Base-by-base conservation (phyloP, 2,113 vertebrate species). In the Cisticola juncidis region DNA sequence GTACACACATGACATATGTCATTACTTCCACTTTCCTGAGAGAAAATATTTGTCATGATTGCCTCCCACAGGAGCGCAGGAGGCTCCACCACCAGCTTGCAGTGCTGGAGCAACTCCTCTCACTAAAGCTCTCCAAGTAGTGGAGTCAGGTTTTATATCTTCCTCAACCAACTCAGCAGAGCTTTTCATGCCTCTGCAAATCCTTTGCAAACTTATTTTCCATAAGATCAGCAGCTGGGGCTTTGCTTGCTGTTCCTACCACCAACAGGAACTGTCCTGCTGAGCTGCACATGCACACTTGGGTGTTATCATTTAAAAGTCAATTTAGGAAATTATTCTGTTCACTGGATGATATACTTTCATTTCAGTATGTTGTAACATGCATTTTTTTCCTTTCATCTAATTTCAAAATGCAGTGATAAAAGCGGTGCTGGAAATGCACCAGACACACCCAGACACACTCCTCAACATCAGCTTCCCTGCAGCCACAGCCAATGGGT, bases 1-100 rank as follows among this genome's bases (percentile, higher is more conserved):
- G 85, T 92, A 92, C 90, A 96, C 90, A 92, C 80, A 71, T 40
- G 18, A 93, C 92, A 94, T 93, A 88, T 95, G 90, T 76, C 90
- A 88, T 81, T 90, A 90, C 93, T 97, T 96, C 94, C 88, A 90
- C 86, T 94, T 88, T 68, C 82, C 86, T 90, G 58, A 76, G 9
- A 81, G 90, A 79, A 96, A 96, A 96, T 88, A 94, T 81, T 92
- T 90, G 72, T 60, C 90, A 69, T 78, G 80, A 92, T 88, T 92
- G 60, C 76, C 82, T 95, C 95, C 85, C 57, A 56, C 88, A 78
- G 90, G 64, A 90, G 58, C 0, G 0, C 74, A 69, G 85, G 70
- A 72, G 54, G 72, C 71, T 74, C 56, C 51, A 81, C 33, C 68
- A 95, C 22, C 89, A 91, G 68, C 54, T 36, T 40, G 25, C 69